phyloP scores from a whole-genome alignment of 2,113 vertebrate species.

The Riparia riparia region DNA sequence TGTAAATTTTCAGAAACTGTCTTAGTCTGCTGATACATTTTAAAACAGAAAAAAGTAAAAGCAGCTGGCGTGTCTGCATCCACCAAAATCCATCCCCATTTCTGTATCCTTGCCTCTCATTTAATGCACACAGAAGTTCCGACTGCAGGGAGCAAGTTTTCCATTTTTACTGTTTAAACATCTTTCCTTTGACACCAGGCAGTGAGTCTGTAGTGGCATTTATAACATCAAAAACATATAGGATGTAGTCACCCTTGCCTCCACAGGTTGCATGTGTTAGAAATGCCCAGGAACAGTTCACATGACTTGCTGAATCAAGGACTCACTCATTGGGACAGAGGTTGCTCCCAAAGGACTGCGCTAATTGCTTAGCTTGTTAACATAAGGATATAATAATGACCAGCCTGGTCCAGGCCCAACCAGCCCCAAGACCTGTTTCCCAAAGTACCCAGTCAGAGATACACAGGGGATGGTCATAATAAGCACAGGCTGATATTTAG shows the following conservation, averaged over 20 bases:
- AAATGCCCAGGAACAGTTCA: neutral
- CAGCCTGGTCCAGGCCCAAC: neutral
- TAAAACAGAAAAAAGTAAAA: neutral
- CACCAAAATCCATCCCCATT: neutral
- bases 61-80: neutral
- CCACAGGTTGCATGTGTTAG: neutral
- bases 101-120: neutral
- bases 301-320: neutral
- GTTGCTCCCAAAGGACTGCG: neutral
- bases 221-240: rapidly evolving
- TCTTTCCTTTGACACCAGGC: neutral
- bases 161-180: neutral
- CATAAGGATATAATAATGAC: neutral
- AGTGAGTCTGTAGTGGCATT: neutral
- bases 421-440: neutral
- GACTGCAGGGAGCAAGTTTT: neutral
- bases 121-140: neutral
- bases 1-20: constrained; percentile 6
- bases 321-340: neutral
- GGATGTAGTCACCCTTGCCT: rapidly evolving
- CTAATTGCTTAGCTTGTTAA: neutral
- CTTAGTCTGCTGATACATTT: neutral
- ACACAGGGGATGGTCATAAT: neutral
- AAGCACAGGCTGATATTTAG: neutral
- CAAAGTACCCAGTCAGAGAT: neutral